Evolutionary conservation across 2,888 invertebrate genomes (phyloP).

Genomic region (Ommatoiulus sabulosus): DNA sequence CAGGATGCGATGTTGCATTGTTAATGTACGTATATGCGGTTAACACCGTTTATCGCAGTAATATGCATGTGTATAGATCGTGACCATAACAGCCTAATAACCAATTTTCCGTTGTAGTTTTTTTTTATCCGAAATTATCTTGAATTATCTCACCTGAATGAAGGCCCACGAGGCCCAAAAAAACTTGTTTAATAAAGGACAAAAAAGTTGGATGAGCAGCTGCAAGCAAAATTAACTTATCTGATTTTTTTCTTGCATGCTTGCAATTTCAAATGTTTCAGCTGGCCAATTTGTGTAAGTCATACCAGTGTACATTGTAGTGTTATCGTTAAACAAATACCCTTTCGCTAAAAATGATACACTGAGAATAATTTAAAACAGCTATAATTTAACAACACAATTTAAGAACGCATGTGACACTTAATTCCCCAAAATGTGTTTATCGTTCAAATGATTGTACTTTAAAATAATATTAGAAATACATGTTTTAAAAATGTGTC

Average conservation of each 20-base stretch:
- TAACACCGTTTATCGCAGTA: conserved; percentile 21
- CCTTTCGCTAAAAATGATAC: no score
- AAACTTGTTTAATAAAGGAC: background rate
- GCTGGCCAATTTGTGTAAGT: no score
- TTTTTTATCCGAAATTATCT: background rate
- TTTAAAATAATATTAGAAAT: no score
- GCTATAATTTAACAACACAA: no score
- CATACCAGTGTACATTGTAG: no score
- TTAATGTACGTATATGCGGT: background rate
- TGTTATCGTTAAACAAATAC: no score
- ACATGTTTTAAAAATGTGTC: no score
- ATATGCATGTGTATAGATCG: background rate
- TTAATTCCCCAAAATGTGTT: no score
- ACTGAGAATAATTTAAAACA: no score
- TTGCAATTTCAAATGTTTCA: background rate
- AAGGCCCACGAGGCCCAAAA: background rate
- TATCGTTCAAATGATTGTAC: no score
- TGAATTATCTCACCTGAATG: background rate
- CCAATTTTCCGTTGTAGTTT: background rate
- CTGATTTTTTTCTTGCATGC: background rate
- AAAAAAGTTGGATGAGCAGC: background rate
- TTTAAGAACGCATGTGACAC: no score
- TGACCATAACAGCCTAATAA: conserved; percentile 9
- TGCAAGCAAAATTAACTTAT: background rate
- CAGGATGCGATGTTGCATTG: background rate